Evolutionary conservation across 2,797 vertebrate species (phyloP), one percentile per base, ranked within the genome.

Genomic region (Lepus townsendii): DNA sequence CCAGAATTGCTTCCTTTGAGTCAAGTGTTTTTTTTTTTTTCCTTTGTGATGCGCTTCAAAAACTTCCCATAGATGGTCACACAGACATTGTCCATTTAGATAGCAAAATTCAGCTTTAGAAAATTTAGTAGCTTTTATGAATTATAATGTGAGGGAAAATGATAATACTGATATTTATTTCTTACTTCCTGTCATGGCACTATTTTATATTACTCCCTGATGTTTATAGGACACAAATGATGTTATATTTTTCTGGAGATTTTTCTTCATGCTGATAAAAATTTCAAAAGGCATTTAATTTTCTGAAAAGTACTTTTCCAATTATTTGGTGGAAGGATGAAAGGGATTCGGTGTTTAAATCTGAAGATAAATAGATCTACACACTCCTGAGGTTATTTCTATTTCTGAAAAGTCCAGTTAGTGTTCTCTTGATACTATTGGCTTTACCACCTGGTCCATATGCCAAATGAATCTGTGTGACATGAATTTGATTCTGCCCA

Each of bases 261-360:
- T 60, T 84, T 90, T 83, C n/a, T 57, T 83, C 3, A 19, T 26
- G 13, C 26, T 72, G 65, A 66, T 62, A 78, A 90, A 85, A 79
- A 11, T 13, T 62, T 93, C 69, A 2, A 90, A 85, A 78, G 62
- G 12, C 4, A 30, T 79, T 83, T 79, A 82, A 54, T 82, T 9
- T 77, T 91, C 89, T 95, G 68, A 92, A 94, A 94, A 77, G 13
- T 65, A n/a, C n/a, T 90, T 93, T 86, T 2, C 6, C 65, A 60
- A 66, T 54, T 73, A 60, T 62, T 88, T 78, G 30, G 47, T 83
- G 26, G 80, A 80, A 75, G 35, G 17, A 77, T 95, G 16, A 93
- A 92, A 94, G 88, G 13, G 60, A 65, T 80, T 93, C 27, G 7
- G 66, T 76, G 11, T 72, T 85, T 52, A 78, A 88, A 93, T 85